These are phyloP conservation scores for Ptychobarbus kaznakovi DNA, from an alignment of 2,797 vertebrate species.

Conservation along the genomic window DNA sequence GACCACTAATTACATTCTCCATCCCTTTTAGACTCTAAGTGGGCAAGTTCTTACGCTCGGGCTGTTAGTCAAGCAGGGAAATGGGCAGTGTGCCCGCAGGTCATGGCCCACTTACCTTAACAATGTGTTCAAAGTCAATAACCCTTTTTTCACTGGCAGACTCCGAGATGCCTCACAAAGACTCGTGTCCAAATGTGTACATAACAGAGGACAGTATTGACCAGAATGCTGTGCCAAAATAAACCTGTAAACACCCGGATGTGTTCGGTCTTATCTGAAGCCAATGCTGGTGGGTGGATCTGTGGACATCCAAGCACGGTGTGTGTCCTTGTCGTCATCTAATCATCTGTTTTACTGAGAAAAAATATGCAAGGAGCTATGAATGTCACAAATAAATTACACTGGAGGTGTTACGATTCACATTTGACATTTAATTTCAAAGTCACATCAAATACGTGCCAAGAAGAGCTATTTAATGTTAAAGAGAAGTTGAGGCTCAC, in stretches of 20 bases:
- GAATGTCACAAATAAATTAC: constrained; percentile 8
- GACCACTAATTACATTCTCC: background rate
- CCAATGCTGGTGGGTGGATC: background rate
- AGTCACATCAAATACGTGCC: background rate
- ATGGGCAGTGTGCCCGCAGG: constrained; percentile 39
- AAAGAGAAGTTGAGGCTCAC: background rate
- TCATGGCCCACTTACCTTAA: constrained; percentile 45
- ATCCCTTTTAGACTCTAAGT: constrained; percentile 34
- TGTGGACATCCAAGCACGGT: background rate
- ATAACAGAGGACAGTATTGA: background rate
- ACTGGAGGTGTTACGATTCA: background rate
- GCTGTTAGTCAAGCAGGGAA: constrained; percentile 15
- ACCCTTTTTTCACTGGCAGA: background rate
- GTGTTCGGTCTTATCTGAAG: background rate
- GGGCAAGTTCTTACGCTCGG: constrained; percentile 7
- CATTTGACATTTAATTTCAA: constrained; percentile 11
- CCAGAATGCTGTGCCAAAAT: background rate
- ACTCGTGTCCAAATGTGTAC: background rate
- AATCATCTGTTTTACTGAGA: background rate
- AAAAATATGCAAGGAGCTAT: background rate
- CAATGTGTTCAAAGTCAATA: constrained; percentile 48
- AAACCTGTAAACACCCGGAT: constrained; percentile 10
- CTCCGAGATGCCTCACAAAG: background rate
- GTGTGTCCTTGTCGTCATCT: background rate
- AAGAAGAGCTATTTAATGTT: background rate